These are phyloP conservation scores for Myrmecobius fasciatus DNA, from an alignment of 2,113 vertebrate genomes.

Conservation along the genomic window DNA sequence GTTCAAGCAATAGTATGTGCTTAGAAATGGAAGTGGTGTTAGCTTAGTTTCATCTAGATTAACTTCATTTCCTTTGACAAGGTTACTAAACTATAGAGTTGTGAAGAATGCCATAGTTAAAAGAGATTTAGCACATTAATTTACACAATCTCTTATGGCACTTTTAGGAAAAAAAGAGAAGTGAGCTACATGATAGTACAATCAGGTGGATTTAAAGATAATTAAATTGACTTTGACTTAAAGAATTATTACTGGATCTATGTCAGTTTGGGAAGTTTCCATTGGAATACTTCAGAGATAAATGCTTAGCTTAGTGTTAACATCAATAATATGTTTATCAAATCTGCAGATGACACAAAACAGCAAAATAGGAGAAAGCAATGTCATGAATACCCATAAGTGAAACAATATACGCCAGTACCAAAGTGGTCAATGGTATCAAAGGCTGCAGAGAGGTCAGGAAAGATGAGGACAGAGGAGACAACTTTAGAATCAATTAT, in stretches of 20 bases:
- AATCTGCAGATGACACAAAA: background rate
- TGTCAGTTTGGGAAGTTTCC: too few relatives aligned
- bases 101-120: background rate
- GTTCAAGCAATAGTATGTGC: background rate
- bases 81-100: background rate
- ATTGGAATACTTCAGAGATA: too few relatives aligned
- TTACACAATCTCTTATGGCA: background rate
- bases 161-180: background rate
- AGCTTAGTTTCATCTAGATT: background rate
- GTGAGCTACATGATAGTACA: background rate
- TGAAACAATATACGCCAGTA: background rate
- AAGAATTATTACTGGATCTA: background rate
- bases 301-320: background rate
- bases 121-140: background rate
- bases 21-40: background rate
- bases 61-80: background rate
- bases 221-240: background rate
- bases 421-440: background rate
- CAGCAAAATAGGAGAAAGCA: background rate
- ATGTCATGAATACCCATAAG: background rate
- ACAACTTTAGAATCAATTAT: too few relatives aligned
- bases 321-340: background rate
- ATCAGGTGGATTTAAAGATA: background rate
- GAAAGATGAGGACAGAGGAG: background rate
- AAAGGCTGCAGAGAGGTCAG: background rate